A percentile compares a stretch with the other conserved stretches of the same genome.
Conservation (phyloP, 2,888 invertebrate genomes). For the Bugula neritina region DNA sequence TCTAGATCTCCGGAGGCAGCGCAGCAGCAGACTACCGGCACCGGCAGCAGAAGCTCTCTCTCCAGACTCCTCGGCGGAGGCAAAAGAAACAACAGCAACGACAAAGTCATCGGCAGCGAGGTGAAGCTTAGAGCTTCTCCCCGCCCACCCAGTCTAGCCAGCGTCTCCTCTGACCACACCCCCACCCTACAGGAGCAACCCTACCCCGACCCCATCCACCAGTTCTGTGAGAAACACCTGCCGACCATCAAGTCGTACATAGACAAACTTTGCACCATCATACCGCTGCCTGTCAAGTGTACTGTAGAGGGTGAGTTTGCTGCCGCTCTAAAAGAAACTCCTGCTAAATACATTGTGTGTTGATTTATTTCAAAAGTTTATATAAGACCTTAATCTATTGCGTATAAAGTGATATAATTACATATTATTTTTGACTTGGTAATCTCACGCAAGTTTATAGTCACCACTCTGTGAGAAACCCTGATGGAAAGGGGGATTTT, state of each 20-base stretch:
- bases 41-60: conserved; percentile 12
- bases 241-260: conserved; percentile 85
- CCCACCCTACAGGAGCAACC: conserved; percentile 33
- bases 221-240: conserved; percentile 90
- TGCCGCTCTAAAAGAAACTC: not conserved
- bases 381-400: not conserved
- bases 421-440: too few species aligned
- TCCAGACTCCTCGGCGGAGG: conserved; percentile 3
- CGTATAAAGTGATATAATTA: too few species aligned
- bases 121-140: not conserved
- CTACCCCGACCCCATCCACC: conserved; percentile 65
- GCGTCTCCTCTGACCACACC: conserved; percentile 37
- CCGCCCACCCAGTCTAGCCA: conserved; percentile 35
- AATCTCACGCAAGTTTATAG: too few species aligned
- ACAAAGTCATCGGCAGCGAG: conserved; percentile 1
- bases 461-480: too few species aligned
- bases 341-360: not conserved
- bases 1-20: conserved; percentile 15
- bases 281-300: conserved; percentile 86
- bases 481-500: too few species aligned
- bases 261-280: conserved; percentile 73
- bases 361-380: not conserved
- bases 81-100: conserved; percentile 7
- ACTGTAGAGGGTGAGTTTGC: conserved; percentile 76
- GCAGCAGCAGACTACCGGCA: not conserved